phyloP scores from a whole-genome alignment of 2,113 vertebrate genomes.

The Turdus rufiventris region DNA sequence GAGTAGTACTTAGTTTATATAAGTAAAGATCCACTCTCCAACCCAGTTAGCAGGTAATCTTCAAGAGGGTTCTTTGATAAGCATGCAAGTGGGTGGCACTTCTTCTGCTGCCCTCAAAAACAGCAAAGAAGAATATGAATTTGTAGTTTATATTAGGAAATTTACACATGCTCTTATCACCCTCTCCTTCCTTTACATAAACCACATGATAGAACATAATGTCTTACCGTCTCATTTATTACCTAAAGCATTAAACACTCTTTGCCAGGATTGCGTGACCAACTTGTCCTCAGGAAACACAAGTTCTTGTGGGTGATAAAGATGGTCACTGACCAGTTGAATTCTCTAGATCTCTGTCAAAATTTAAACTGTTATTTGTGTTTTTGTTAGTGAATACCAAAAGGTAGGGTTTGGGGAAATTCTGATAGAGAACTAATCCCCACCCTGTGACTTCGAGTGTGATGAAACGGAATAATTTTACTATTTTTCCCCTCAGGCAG shows the following conservation, averaged over 20 bases:
- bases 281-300: neutral
- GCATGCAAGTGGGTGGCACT: neutral
- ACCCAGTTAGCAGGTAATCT: neutral
- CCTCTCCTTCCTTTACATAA: neutral
- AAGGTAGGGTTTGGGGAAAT: neutral
- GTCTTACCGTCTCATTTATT: neutral
- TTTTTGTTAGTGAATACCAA: neutral
- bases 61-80: neutral
- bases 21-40: neutral
- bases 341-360: neutral
- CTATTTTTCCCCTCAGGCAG: neutral
- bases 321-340: neutral
- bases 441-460: neutral
- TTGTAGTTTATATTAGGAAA: neutral
- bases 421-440: neutral
- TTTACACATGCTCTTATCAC: fast-evolving
- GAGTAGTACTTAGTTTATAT: neutral
- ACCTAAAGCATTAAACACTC: neutral
- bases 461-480: neutral
- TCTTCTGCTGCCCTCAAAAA: neutral
- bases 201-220: fast-evolving
- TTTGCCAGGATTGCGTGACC: neutral
- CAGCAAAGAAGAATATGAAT: neutral
- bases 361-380: neutral
- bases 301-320: neutral